Percentiles rank a stretch among this genome's conserved stretches.
These are phyloP conservation scores for Siniperca chuatsi DNA, from an alignment of 2,113 vertebrate species.

Conservation along the genomic window DNA sequence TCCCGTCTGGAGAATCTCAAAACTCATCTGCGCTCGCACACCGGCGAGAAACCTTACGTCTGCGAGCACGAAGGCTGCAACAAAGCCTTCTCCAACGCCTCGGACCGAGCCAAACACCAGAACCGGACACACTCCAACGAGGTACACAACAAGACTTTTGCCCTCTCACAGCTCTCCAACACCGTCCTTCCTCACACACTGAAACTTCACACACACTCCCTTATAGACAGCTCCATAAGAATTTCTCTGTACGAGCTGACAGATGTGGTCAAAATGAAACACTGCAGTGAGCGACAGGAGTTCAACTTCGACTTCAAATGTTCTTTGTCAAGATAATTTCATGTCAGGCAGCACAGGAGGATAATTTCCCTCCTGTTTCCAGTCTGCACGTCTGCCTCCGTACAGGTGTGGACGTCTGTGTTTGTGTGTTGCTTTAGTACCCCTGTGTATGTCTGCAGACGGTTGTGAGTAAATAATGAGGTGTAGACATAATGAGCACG, in stretches of 20 bases:
- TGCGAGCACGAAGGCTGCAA: slow-evolving; percentile 98
- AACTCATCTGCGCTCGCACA: slow-evolving; percentile 98
- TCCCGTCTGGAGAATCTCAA: slow-evolving; percentile 99
- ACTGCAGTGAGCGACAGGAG: not conserved
- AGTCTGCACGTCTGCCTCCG: not conserved
- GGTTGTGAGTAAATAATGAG: slow-evolving; percentile 70
- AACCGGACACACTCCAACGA: slow-evolving; percentile 99
- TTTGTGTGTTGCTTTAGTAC: not conserved
- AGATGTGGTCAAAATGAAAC: not conserved
- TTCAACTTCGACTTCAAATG: not conserved
- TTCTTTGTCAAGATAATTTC: too few relatives aligned
- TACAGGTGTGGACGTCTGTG: not conserved
- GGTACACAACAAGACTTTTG: slow-evolving; percentile 79
- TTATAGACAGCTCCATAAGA: not conserved
- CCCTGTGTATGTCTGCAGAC: not conserved
- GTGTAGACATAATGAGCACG: slow-evolving; percentile 71
- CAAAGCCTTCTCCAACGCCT: slow-evolving; percentile 98
- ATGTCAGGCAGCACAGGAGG: not conserved
- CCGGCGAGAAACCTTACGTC: slow-evolving; percentile 97
- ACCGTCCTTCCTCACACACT: not conserved
- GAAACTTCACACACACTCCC: not conserved
- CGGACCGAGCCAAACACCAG: slow-evolving; percentile 98
- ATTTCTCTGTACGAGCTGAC: not conserved
- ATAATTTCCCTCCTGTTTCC: not conserved
- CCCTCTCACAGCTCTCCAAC: not conserved